Percentiles rank a stretch among this genome's conserved stretches.
Conservation (phyloP, 1,140 invertebrate species). For the Procambarus clarkii region DNA sequence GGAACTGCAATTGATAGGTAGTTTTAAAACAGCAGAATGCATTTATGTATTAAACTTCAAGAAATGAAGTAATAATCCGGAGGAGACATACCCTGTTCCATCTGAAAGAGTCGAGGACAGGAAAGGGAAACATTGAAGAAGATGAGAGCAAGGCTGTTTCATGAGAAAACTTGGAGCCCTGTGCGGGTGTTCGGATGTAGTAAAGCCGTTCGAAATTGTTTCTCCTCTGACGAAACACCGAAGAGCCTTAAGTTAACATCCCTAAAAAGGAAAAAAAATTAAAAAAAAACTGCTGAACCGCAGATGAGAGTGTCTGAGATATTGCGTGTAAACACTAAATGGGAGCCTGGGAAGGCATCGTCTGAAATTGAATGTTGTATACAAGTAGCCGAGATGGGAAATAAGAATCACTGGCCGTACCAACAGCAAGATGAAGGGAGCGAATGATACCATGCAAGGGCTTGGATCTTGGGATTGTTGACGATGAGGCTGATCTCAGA, state of each 20-base stretch:
- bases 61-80: too few relatives aligned
- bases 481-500: background rate
- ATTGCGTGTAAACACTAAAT: background rate
- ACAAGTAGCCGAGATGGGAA: background rate
- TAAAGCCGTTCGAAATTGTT: background rate
- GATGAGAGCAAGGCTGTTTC: too few relatives aligned
- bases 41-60: too few relatives aligned
- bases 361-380: background rate
- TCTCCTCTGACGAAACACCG: background rate
- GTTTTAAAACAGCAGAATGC: too few relatives aligned
- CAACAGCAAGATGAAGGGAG: background rate
- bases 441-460: too few relatives aligned
- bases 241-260: background rate
- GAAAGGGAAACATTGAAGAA: too few relatives aligned
- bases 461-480: background rate
- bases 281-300: background rate
- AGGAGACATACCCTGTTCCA: too few relatives aligned
- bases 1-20: too few relatives aligned
- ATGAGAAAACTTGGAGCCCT: too few relatives aligned
- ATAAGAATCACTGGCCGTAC: background rate
- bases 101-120: too few relatives aligned
- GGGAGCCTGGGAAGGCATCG: background rate
- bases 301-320: background rate
- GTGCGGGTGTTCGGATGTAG: too few relatives aligned
- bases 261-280: background rate